Base-by-base conservation (phyloP, 2,888 invertebrate genomes). In the Drosophila birchii region DNA sequence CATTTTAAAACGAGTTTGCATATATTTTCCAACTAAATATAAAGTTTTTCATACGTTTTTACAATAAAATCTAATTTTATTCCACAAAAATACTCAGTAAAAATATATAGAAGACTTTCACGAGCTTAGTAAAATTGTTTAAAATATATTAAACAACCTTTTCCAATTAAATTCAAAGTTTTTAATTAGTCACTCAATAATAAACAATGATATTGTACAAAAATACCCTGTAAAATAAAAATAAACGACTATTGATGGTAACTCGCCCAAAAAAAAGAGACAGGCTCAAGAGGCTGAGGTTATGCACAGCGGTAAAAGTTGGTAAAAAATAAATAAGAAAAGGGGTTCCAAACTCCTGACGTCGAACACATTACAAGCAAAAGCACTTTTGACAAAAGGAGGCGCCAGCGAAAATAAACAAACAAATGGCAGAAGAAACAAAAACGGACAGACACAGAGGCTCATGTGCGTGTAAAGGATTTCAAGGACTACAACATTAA, bases 291-390 rank as follows among this genome's bases (percentile, higher is more conserved):
- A 68, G 44, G 20, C 49, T 43, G 41, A 18, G 60, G 41, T 34
- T 41, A 59, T 41, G 14, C n/a, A 20, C 16, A 16, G 34, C n/a
- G 59, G 60, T 32, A 39, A 58, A 41, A 60, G 32, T 34, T 66
- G 64, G 39, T 41, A 34, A 23, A 32, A 47, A 23, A 47, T n/a
- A n/a, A 39, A 11, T 0, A 9, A 54, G 20, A 39, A 14, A 54
- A 34, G 47, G 47, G 70, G 57, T 41, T 70, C 47, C 57, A 61
- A 61, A 69, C 70, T 66, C 72, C 75, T 75, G 87, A 84, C 78
- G 87, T 88, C 84, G 88, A 88, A 80, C 84, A 86, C 89, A 89
- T 86, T 86, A 86, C 89, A 86, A 78, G 89, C 81, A 86, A 87
- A 90, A 87, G 85, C 85, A 85, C 90, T 87, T 88, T 84, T 81